Percentiles rank a stretch among this genome's conserved stretches.
Evolutionary conservation across 2,888 invertebrate species (phyloP).

Genomic region (Rhagonycha fulva): DNA sequence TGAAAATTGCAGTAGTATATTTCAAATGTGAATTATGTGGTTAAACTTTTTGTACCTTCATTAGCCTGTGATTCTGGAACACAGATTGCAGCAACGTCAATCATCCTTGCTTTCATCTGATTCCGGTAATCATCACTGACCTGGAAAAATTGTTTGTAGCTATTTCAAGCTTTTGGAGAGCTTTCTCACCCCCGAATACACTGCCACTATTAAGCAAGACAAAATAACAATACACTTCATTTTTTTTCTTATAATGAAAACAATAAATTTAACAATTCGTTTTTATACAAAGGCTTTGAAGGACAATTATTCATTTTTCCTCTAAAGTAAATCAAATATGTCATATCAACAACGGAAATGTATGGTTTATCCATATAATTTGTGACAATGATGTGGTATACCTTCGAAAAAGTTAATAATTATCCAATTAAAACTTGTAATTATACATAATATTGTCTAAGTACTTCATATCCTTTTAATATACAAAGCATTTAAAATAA

Average conservation of each 20-base stretch:
- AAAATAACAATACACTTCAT: conserved; percentile 12
- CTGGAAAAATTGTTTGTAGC: not conserved
- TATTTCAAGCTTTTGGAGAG: not conserved
- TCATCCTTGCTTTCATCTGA: conserved; percentile 5
- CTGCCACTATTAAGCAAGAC: not conserved
- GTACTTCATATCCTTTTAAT: not conserved
- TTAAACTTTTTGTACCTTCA: conserved; percentile 8
- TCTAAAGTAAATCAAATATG: not conserved
- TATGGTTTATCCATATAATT: not conserved
- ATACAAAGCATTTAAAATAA: not conserved
- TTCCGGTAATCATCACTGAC: conserved; percentile 4
- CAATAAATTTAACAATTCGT: not conserved
- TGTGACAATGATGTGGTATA: not conserved
- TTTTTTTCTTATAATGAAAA: not conserved
- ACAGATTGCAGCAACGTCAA: conserved; percentile 4
- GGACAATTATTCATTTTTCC: not conserved
- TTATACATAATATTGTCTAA: not conserved
- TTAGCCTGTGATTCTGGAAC: conserved; percentile 14
- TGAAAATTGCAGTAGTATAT: conserved; percentile 7
- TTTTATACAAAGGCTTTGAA: not conserved
- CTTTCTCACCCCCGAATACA: conserved; percentile 8
- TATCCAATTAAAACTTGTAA: not conserved
- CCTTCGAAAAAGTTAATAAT: not conserved
- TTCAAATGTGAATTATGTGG: too few relatives aligned
- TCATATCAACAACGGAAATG: not conserved